phyloP scores from a whole-genome alignment of 2,888 invertebrate species.

The Orthonevra nobilis region DNA sequence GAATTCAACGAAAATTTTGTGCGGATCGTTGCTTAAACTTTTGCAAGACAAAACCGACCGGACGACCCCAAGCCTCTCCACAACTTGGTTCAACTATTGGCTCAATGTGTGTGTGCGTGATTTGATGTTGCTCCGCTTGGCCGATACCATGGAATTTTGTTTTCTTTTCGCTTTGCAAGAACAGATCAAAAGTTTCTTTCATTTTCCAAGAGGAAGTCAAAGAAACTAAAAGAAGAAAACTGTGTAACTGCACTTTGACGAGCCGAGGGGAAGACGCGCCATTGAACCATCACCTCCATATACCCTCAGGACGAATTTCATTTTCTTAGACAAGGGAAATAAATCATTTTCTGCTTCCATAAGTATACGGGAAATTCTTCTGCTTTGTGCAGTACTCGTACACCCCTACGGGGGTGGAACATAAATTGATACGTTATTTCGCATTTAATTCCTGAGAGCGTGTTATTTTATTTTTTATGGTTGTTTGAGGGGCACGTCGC shows the following conservation, averaged over 20 bases:
- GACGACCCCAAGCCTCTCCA: slow-evolving; percentile 18
- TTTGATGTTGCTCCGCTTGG: slow-evolving; percentile 37
- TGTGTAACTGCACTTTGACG: slow-evolving; percentile 35
- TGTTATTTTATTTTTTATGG: slow-evolving; percentile 50
- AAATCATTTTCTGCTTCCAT: slow-evolving; percentile 51
- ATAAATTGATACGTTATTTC: slow-evolving; percentile 70
- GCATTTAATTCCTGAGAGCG: slow-evolving; percentile 57
- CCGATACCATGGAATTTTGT: slow-evolving; percentile 22
- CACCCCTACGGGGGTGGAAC: slow-evolving; percentile 4
- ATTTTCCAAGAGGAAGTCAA: slow-evolving; percentile 20
- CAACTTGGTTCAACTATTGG: too few species aligned
- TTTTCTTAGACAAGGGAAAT: slow-evolving; percentile 48
- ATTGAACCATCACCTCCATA: too few species aligned
- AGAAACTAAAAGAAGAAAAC: slow-evolving; percentile 1
- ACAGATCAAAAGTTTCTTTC: slow-evolving; percentile 64
- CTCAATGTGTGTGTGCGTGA: slow-evolving; percentile 25
- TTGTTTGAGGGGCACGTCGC: too few species aligned
- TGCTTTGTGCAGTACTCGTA: too few species aligned
- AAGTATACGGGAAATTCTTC: too few species aligned
- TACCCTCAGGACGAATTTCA: slow-evolving; percentile 43
- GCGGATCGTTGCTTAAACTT: slow-evolving; percentile 56
- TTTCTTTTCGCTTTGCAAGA: slow-evolving; percentile 27
- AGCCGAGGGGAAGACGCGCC: background rate
- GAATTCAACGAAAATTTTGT: slow-evolving; percentile 44
- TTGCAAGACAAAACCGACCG: too few species aligned